Evolutionary conservation across 2,888 invertebrate genomes (phyloP), one percentile per base, ranked within the genome.

Genomic region (Trichogramma dendrolimi): DNA sequence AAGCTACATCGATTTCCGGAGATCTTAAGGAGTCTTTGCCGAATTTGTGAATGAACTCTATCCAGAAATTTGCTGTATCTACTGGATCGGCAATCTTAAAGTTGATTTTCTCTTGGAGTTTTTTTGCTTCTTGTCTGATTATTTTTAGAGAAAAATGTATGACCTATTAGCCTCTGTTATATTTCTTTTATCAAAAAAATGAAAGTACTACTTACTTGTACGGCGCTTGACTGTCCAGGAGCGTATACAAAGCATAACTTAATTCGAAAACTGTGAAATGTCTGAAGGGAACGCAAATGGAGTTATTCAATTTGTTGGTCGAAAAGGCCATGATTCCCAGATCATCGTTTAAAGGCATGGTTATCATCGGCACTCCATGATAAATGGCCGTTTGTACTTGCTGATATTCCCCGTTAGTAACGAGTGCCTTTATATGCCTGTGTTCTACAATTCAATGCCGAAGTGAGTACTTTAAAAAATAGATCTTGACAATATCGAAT

Each of bases 371-470:
- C 1, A 74, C 67, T 5, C 64, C 72, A 39, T 47, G 68, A 38
- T 67, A 58, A 4, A 73, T 38, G 6, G 75, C 66, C 53, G 74
- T 74, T 51, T 67, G 69, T 4, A 68, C 67, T 5, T 73, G 63
- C 70, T 72, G 62, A 0, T 70, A 47, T 11, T 74, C 75, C 5
- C 74, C 74, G 41, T 74, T 73, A 5, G 73, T 71, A 4, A 74
- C 60, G 55, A 75, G 74, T 4, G 60, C 71, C 41, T 68, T 68
- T 1, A 66, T 46, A 46, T 74, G 74, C 52, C 70, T 68, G 62
- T 75, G 74, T 41, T 70, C 75, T 74, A 58, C 10, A 47, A 27
- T 27, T 27, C 27, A 27, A 27, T 27, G 27, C 3, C 27, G n/a
- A 10, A 62, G 7, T 40, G 38, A 7, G 5, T 6, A 47, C 11